These are phyloP conservation scores for Caenorhabditis japonica DNA, from an alignment of 2,888 invertebrate genomes.

Conservation along the genomic window DNA sequence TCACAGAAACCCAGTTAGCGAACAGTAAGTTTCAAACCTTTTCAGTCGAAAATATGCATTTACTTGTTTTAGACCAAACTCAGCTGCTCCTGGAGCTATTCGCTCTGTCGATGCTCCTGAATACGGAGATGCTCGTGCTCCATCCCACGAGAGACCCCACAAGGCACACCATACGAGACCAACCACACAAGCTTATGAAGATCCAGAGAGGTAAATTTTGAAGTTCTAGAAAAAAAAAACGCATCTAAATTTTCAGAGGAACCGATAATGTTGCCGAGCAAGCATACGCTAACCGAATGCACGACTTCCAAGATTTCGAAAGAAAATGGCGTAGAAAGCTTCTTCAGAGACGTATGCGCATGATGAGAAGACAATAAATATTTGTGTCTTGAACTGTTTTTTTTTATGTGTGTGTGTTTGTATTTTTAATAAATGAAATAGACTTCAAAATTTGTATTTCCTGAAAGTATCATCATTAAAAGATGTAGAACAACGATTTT, in stretches of 20 bases:
- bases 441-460: too few species aligned
- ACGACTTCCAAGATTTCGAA: constrained; percentile 60
- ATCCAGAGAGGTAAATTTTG: constrained; percentile 12
- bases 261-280: constrained; percentile 27
- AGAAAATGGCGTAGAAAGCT: constrained; percentile 57
- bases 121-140: constrained; percentile 27
- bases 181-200: constrained; percentile 19
- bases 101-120: constrained; percentile 29
- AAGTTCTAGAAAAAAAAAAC: neutral
- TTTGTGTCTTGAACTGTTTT: too few species aligned
- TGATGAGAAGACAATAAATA: constrained; percentile 51
- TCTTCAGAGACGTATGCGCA: constrained; percentile 51
- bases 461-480: too few species aligned
- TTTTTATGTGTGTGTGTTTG: too few species aligned
- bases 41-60: neutral
- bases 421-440: too few species aligned
- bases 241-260: constrained; percentile 10
- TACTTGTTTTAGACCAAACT: constrained; percentile 8
- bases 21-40: constrained; percentile 16
- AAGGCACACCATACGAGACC: constrained; percentile 7
- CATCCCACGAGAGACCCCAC: constrained; percentile 19
- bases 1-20: constrained; percentile 6
- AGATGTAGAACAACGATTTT: too few species aligned
- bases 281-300: constrained; percentile 50
- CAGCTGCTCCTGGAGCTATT: constrained; percentile 10